Evolutionary conservation across 2,113 vertebrate genomes (phyloP), one percentile per base, ranked within the genome.

Genomic region (Meriones unguiculatus): DNA sequence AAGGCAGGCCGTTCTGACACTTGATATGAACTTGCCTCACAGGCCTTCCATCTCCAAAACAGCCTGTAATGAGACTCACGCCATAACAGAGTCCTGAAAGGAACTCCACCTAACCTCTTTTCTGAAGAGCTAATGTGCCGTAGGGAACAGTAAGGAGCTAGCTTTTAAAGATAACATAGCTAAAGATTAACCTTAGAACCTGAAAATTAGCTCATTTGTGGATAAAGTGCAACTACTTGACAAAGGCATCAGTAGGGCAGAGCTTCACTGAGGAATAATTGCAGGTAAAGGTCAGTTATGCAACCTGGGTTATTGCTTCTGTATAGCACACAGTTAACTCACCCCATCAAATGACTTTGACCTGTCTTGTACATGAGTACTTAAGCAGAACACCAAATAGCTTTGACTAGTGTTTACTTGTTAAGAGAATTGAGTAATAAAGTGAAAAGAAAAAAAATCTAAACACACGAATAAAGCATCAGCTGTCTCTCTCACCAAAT

Each of bases 111-210:
- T 30, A 91, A 54, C 1, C 5, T 78, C 0, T 95, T 84, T 93
- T 72, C 73, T 95, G 77, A 94, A 85, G 95, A 96, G 97, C 64
- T 89, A 67, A 72, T 81, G 77, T 41, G 97, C 97, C 96, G 95
- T 96, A 97, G 97, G 91, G 7, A 46, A 80, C 1, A 0, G 0
- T 4, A 95, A 54, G 8, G 54, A 81, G 97, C 93, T 94, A 67
- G 77, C 46, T 46, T 88, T 96, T 92, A 89, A 98, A 97, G 93
- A 59, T 89, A 97, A 96, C 77, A 85, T 14, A 73, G 97, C 96
- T 95, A 85, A 97, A 98, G 95, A 98, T 95, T 97, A 98, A 98
- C 97, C 98, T 97, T 87, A 92, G 85, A 97, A 97, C 67, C 91
- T 95, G 72, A 95, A 95, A 97, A 73, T 91, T 75, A 95, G 91